Percentiles rank a stretch among this genome's conserved stretches.
Evolutionary conservation across 2,797 vertebrate species (phyloP).

Genomic region (Arctocebus calabarensis): DNA sequence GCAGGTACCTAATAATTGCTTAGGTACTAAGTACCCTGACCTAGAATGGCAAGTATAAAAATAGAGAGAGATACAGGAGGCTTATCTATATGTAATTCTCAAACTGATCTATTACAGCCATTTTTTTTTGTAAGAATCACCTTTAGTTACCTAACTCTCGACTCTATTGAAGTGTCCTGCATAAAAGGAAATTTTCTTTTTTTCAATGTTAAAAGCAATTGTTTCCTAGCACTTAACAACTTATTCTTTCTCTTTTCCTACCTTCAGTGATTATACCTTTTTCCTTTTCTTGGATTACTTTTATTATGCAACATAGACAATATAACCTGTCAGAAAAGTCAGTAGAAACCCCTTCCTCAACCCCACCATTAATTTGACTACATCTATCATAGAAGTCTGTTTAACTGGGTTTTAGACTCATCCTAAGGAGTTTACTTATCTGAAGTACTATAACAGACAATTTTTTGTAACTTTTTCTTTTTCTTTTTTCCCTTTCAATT

Average conservation of each 20-base stretch:
- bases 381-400: neutral
- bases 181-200: neutral
- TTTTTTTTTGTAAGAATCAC: neutral
- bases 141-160: neutral
- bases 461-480: neutral
- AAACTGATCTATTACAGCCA: neutral
- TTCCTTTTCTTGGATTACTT: neutral
- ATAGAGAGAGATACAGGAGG: neutral
- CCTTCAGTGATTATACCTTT: neutral
- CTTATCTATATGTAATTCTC: neutral
- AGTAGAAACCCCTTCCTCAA: neutral
- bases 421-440: neutral
- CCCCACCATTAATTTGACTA: neutral
- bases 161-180: neutral
- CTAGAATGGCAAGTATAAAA: neutral
- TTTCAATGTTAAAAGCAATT: neutral
- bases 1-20: neutral
- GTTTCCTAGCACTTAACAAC: neutral
- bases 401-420: neutral
- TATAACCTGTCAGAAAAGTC: neutral
- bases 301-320: neutral
- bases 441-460: neutral
- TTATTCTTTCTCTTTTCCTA: slow-evolving; percentile 12
- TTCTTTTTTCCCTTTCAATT: neutral
- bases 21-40: neutral